phyloP scores from a whole-genome alignment of 2,888 invertebrate species.

The Drosophila pullipes region DNA sequence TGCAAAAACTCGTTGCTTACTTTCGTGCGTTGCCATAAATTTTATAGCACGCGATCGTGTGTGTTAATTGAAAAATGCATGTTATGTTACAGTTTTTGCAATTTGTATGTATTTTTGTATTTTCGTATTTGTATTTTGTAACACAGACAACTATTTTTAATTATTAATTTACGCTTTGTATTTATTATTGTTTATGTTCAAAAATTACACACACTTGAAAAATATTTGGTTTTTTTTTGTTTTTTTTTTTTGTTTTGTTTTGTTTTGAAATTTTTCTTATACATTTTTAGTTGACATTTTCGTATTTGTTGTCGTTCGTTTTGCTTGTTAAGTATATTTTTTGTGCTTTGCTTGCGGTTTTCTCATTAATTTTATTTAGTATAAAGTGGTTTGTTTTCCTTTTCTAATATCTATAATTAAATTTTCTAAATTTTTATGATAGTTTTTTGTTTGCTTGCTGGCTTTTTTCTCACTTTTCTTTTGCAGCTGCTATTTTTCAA shows the following conservation, averaged over 20 bases:
- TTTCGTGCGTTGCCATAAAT: conserved; percentile 59
- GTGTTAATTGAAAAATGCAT: conserved; percentile 33
- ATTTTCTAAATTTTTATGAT: conserved; percentile 72
- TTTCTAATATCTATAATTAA: conserved; percentile 67
- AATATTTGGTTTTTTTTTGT: conserved; percentile 62
- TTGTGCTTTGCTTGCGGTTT: conserved; percentile 36
- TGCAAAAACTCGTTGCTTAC: conserved; percentile 33
- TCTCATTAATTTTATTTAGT: conserved; percentile 40
- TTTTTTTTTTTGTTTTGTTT: conserved; percentile 13
- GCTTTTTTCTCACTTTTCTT: conserved; percentile 13
- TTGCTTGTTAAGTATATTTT: conserved; percentile 26
- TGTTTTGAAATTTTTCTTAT: conserved; percentile 36
- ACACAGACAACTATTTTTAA: conserved; percentile 79
- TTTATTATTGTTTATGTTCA: conserved; percentile 74
- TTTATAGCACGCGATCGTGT: conserved; percentile 55
- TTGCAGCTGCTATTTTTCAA: conserved; percentile 13
- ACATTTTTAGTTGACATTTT: conserved; percentile 36
- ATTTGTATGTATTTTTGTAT: conserved; percentile 70
- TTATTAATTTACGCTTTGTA: conserved; percentile 70
- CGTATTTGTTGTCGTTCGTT: conserved; percentile 12
- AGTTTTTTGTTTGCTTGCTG: conserved; percentile 65
- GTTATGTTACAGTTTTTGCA: conserved; percentile 58
- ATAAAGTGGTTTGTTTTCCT: conserved; percentile 45
- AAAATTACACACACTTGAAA: conserved; percentile 81
- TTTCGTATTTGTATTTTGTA: conserved; percentile 74